Evolutionary conservation across 2,797 vertebrate genomes (phyloP).

Genomic region (Pampus argenteus): DNA sequence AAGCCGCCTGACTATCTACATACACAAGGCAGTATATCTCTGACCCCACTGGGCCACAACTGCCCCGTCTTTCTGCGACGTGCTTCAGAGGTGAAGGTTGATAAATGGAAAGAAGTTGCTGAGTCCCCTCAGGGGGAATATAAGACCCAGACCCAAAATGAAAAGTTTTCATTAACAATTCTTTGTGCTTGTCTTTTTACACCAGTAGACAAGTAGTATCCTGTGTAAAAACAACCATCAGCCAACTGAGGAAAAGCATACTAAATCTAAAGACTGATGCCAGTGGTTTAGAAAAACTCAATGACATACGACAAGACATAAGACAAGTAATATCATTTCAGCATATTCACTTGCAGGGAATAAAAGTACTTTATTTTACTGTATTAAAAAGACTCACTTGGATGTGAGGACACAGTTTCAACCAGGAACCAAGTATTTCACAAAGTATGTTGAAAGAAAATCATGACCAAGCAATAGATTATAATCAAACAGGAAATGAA

Average conservation of each 20-base stretch:
- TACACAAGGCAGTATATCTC: conserved; percentile 75
- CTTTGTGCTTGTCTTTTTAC: conserved; percentile 16
- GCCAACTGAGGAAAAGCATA: neutral
- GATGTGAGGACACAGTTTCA: neutral
- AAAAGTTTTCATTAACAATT: conserved; percentile 16
- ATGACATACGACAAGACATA: neutral
- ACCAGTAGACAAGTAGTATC: conserved; percentile 18
- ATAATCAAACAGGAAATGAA: neutral
- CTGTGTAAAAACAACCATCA: conserved; percentile 20
- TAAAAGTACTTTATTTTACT: too few relatives aligned
- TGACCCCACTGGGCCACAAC: conserved; percentile 61
- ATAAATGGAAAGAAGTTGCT: conserved; percentile 71
- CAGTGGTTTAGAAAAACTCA: neutral
- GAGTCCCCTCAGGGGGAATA: conserved; percentile 51
- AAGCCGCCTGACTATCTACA: conserved; percentile 72
- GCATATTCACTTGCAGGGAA: neutral
- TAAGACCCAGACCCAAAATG: conserved; percentile 32
- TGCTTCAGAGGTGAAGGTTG: conserved; percentile 55
- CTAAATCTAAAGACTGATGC: neutral
- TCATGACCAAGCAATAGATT: neutral
- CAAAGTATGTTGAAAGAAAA: neutral
- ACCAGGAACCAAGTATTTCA: neutral
- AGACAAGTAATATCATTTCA: neutral
- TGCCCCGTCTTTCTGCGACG: conserved; percentile 49
- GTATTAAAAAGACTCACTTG: too few relatives aligned